Evolutionary conservation across 2,888 invertebrate species (phyloP), one percentile per base, ranked within the genome.

Genomic region (Conchocele bisecta): DNA sequence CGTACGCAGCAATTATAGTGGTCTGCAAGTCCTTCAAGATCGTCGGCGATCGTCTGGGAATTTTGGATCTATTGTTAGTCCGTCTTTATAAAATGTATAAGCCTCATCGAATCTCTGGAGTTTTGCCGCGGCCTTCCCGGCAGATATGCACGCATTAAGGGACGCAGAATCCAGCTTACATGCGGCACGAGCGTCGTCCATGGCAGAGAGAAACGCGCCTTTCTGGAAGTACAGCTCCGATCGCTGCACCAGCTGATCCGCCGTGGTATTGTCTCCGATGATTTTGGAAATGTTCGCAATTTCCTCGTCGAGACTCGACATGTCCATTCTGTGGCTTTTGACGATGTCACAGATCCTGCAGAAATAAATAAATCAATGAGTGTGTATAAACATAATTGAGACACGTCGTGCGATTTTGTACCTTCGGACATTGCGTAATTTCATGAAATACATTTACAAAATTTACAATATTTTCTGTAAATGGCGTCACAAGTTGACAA

Each of bases 61-160:
- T 53, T 82, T 81, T 1, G 86, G 75, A 22, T 85, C 83, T 5
- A 77, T 58, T 29, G 77, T 82, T 46, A 88, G 66, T 0, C 83
- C 88, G 9, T 79, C 76, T 50, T 84, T 83, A 64, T 79, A 86
- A 33, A 75, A 82, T 5, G 68, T 53, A 22, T 85, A 83, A 9
- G 86, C 79, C n/a, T 86, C 86, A 17, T 82, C 79, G 35, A 78
- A 85, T 33, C 70, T 68, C 9, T 74, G 77, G 7, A 84, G 64
- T 41, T 81, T 75, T 3, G 78, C 64, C 5, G 80, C 66, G 15
- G 84, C 77, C 54, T 70, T 72, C 3, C 83, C 87, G 0, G 82
- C 84, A 7, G 74, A 41, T 20, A 85, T 69, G 28, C 69, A 71
- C 2, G 79, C 79, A 0, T 61, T 42, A 0, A 79, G n/a, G 53